These are phyloP conservation scores for Aphelenchoides bicaudatus DNA, from an alignment of 2,888 invertebrate species.

Conservation along the genomic window DNA sequence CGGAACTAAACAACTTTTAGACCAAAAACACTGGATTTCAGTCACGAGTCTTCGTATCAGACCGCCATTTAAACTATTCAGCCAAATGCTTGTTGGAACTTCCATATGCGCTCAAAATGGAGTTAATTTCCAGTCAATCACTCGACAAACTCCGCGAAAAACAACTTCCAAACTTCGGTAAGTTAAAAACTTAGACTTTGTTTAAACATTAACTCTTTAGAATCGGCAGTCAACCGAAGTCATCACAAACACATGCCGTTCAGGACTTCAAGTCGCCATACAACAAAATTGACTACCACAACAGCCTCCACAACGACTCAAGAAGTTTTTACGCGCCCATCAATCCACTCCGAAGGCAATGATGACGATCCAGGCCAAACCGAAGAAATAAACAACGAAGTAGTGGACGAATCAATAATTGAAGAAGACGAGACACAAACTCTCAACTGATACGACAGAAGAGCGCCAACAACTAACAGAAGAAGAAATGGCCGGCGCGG, in stretches of 20 bases:
- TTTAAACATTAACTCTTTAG: not conserved
- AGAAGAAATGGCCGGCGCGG: conserved; percentile 2
- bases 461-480: not conserved
- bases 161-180: conserved; percentile 42
- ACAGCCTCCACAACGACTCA: not conserved
- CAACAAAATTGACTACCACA: not conserved
- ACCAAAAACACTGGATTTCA: conserved; percentile 15
- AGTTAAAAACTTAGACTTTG: conserved; percentile 8
- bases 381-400: too few species aligned
- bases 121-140: conserved; percentile 37
- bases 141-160: conserved; percentile 32
- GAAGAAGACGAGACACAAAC: too few species aligned
- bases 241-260: not conserved
- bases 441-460: too few species aligned
- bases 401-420: too few species aligned
- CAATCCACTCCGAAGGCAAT: not conserved
- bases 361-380: not conserved
- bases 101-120: conserved; percentile 33
- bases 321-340: too few species aligned
- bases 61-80: conserved; percentile 17
- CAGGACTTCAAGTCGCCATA: not conserved
- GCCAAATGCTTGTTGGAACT: conserved; percentile 27
- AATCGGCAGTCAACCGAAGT: not conserved
- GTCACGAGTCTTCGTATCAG: conserved; percentile 23
- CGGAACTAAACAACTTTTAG: conserved; percentile 19